phyloP scores from a whole-genome alignment of 2,797 vertebrate genomes.

The Anguilla marmorata region DNA sequence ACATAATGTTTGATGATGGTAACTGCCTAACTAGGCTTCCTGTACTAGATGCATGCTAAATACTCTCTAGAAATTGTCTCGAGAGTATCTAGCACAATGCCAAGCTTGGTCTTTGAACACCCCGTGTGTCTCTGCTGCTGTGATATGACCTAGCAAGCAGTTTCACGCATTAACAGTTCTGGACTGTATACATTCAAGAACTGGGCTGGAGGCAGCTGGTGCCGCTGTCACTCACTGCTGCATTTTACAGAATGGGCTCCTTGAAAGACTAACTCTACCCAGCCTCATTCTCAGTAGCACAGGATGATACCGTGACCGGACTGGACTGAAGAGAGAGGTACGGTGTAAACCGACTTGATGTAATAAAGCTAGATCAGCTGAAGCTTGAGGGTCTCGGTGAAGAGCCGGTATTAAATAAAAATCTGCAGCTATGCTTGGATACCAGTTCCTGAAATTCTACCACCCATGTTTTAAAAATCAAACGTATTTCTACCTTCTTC shows the following conservation, averaged over 20 bases:
- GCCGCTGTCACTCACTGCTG: background rate
- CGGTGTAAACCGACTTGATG: background rate
- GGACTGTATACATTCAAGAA: background rate
- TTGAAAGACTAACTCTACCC: background rate
- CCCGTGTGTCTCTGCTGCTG: background rate
- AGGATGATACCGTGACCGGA: background rate
- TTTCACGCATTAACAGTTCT: background rate
- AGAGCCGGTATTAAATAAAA: background rate
- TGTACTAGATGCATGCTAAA: background rate
- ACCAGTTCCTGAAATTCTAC: background rate
- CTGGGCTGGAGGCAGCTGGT: background rate
- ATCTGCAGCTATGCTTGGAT: background rate
- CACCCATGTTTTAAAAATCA: slow-evolving; percentile 43
- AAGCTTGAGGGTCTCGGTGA: background rate
- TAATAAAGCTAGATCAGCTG: slow-evolving; percentile 4
- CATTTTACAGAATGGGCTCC: background rate
- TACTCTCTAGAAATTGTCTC: background rate
- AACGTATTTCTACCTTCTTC: slow-evolving; percentile 36
- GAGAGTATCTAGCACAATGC: background rate
- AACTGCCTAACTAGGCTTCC: background rate
- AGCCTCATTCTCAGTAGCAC: background rate
- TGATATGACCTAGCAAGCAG: background rate
- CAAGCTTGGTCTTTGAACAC: background rate
- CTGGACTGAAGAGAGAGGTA: background rate
- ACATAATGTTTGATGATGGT: background rate